Conservation (phyloP, 2,888 invertebrate species). For the Choristoneura rosaceana region DNA sequence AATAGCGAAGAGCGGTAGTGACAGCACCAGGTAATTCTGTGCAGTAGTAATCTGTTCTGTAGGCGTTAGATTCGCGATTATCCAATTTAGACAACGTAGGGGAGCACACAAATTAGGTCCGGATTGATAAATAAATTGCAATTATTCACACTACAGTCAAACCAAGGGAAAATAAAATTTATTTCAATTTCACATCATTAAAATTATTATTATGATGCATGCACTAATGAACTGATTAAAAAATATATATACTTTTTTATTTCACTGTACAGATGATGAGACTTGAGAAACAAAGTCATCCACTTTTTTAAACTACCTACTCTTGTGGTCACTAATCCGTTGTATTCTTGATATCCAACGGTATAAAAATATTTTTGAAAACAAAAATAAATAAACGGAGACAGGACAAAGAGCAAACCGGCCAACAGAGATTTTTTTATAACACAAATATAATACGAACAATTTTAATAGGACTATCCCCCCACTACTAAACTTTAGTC, state of each 20-base stretch:
- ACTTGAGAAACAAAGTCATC: constrained; percentile 10
- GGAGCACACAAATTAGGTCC: constrained; percentile 28
- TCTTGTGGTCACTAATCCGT: too few species aligned
- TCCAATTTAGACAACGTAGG: constrained; percentile 43
- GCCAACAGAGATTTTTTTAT: constrained; percentile 13
- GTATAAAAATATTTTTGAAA: background rate
- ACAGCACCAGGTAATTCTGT: constrained; percentile 1
- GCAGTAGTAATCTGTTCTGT: constrained; percentile 14
- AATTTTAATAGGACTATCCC: constrained; percentile 8
- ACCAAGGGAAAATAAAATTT: background rate
- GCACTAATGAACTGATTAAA: constrained; percentile 6
- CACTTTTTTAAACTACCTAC: background rate
- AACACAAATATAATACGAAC: constrained; percentile 17
- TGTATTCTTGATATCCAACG: background rate
- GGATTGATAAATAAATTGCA: constrained; percentile 12
- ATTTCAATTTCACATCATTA: background rate
- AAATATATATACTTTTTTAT: constrained; percentile 16
- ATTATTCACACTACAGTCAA: background rate
- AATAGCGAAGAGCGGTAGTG: background rate
- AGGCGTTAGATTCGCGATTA: constrained; percentile 35
- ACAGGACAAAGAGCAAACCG: constrained; percentile 15
- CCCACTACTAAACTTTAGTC: background rate
- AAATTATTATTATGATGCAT: background rate
- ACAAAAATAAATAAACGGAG: constrained; percentile 20
- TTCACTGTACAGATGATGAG: background rate